Percentiles rank a stretch among this genome's conserved stretches.
Conservation (phyloP, 2,888 invertebrate species). For the Salticus scenicus region DNA sequence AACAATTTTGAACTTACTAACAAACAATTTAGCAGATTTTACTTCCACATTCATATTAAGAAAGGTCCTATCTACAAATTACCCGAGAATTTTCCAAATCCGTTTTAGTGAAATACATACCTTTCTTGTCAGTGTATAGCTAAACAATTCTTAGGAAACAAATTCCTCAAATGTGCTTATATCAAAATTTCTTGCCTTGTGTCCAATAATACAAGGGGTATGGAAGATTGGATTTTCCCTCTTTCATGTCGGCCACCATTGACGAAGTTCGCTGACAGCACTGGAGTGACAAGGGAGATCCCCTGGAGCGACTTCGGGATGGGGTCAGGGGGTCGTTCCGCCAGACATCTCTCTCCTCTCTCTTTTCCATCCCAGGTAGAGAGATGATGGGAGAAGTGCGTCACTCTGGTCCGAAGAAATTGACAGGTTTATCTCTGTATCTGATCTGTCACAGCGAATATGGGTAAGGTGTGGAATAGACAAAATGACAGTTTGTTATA, state of each 20-base stretch:
- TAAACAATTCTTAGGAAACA: too few relatives aligned
- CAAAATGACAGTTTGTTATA: too few relatives aligned
- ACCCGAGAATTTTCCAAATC: too few relatives aligned
- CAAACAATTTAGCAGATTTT: too few relatives aligned
- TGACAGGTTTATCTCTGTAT: slow-evolving; percentile 1
- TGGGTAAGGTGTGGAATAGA: neutral
- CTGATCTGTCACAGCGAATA: slow-evolving; percentile 1
- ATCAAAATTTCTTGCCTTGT: too few relatives aligned
- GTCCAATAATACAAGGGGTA: neutral
- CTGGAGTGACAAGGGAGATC: neutral
- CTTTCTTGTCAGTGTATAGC: too few relatives aligned
- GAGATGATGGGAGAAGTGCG: slow-evolving; percentile 4
- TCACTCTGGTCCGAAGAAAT: neutral
- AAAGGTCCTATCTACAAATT: too few relatives aligned
- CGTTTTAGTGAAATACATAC: too few relatives aligned
- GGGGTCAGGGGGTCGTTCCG: neutral
- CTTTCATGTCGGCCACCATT: neutral
- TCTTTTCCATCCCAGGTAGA: neutral
- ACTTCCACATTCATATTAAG: too few relatives aligned
- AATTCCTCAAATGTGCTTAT: too few relatives aligned
- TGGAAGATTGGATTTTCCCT: neutral
- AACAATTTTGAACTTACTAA: too few relatives aligned
- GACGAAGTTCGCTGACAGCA: neutral
- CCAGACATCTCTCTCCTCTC: neutral
- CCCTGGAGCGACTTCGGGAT: neutral